Evolutionary conservation across 2,888 invertebrate species (phyloP), one percentile per base, ranked within the genome.

Genomic region (Drosophila anomelani): DNA sequence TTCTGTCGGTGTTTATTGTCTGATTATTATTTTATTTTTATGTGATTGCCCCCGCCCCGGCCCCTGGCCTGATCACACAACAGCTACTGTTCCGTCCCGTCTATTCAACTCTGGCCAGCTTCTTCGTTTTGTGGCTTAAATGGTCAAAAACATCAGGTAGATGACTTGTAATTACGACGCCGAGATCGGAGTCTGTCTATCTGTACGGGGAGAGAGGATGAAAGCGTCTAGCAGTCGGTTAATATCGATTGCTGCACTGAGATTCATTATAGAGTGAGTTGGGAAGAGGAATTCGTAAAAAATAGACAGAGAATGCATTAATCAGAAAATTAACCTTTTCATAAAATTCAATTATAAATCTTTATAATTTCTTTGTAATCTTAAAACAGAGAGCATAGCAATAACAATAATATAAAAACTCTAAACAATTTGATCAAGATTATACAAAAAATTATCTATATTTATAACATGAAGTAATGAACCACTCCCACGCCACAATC

Each of bases 101-200:
- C 61, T 57, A 67, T 67, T 51, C 55, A 49, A 23, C 43, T 38
- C 29, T n/a, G 17, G 3, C 32, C 32, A 53, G 71, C 70, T 53
- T 72, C 64, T 57, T 44, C 46, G 26, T 63, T 63, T 55, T 81
- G 76, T 83, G 63, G 89, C 85, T 88, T 85, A 85, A 85, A 85
- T 88, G 85, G 89, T 85, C 85, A 85, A 85, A 85, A 88, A 84
- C 85, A 85, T 85, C 87, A 78, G 86, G 73, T 86, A 83, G 88
- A 88, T 85, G 84, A 85, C 88, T 85, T 86, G 84, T 83, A 88
- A 87, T 83, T 83, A 88, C 80, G 70, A 82, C 61, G 78, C 67
- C 64, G 59, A 46, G 59, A 51, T 58, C 55, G 39, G 41, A 54
- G 79, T 62, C 56, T 69, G 55, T 61, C 56, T 59, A 46, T 29